Conservation (phyloP, 2,888 invertebrate species). For the Linnaemya tessellans region DNA sequence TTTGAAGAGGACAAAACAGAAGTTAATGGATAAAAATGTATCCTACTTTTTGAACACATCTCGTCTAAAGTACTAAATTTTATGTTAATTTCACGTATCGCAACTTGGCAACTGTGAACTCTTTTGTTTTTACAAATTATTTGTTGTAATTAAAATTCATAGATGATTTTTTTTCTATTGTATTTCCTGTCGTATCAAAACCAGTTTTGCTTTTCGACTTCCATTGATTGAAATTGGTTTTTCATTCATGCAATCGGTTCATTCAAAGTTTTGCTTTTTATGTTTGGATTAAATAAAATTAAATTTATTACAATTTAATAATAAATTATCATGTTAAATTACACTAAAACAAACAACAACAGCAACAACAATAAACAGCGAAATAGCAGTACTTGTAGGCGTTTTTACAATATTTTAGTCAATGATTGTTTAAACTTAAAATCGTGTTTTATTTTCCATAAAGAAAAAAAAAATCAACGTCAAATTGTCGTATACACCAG, state of each 20-base stretch:
- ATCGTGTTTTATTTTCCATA: slow-evolving; percentile 50
- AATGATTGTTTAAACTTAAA: slow-evolving; percentile 66
- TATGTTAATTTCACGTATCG: too few relatives aligned
- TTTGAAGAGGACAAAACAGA: too few relatives aligned
- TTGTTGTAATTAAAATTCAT: slow-evolving; percentile 34
- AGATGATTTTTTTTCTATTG: slow-evolving; percentile 10
- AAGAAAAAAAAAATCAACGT: slow-evolving; percentile 20
- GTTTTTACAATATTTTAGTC: slow-evolving; percentile 63
- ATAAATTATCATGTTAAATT: slow-evolving; percentile 67
- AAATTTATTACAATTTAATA: slow-evolving; percentile 59
- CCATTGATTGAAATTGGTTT: slow-evolving; percentile 13
- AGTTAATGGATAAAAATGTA: too few relatives aligned
- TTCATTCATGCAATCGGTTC: slow-evolving; percentile 44
- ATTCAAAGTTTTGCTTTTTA: slow-evolving; percentile 41
- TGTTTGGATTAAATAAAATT: slow-evolving; percentile 46
- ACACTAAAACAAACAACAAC: slow-evolving; percentile 56
- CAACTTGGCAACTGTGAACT: too few relatives aligned
- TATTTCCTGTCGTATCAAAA: slow-evolving; percentile 37
- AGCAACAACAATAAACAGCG: slow-evolving; percentile 46
- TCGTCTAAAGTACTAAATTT: too few relatives aligned
- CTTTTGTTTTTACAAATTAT: background rate
- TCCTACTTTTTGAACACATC: too few relatives aligned
- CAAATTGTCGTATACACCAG: background rate
- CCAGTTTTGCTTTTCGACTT: slow-evolving; percentile 29
- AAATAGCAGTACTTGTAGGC: slow-evolving; percentile 62